Percentiles rank a stretch among this genome's conserved stretches.
phyloP scores from a whole-genome alignment of 2,113 vertebrate genomes.

The Myrmecobius fasciatus region DNA sequence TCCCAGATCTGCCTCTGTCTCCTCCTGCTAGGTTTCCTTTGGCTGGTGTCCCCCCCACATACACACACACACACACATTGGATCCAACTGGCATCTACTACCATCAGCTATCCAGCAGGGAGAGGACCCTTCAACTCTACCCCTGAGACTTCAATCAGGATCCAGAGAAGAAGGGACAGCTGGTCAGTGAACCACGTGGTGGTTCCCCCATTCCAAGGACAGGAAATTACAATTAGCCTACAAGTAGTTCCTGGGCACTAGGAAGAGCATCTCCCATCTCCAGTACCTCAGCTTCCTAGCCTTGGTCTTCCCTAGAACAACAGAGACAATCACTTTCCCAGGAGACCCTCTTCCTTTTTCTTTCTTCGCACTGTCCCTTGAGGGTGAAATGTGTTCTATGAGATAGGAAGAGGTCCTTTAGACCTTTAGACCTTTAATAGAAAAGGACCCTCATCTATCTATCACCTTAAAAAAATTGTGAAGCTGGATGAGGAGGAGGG shows the following conservation, averaged over 20 bases:
- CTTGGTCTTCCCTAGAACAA: background rate
- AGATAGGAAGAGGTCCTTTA: conserved; percentile 63
- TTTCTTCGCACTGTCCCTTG: background rate
- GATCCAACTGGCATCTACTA: background rate
- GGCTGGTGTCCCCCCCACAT: background rate
- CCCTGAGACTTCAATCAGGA: background rate
- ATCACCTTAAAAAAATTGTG: conserved; percentile 71
- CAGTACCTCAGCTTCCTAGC: background rate
- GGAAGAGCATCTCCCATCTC: background rate
- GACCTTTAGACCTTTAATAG: conserved; percentile 71
- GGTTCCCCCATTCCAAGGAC: background rate
- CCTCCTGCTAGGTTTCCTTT: background rate
- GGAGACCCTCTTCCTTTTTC: background rate
- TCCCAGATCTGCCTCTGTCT: background rate
- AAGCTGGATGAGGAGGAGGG: conserved; percentile 47
- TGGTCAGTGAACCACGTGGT: background rate
- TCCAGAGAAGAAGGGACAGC: background rate
- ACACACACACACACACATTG: background rate
- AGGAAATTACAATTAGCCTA: background rate
- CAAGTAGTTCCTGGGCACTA: background rate
- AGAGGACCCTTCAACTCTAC: background rate
- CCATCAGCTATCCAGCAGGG: background rate
- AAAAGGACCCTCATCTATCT: conserved; percentile 45
- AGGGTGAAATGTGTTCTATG: conserved; percentile 32
- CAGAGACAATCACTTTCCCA: background rate